These are phyloP conservation scores for Achatina immaculata DNA, from an alignment of 1,140 invertebrate genomes.

Conservation along the genomic window DNA sequence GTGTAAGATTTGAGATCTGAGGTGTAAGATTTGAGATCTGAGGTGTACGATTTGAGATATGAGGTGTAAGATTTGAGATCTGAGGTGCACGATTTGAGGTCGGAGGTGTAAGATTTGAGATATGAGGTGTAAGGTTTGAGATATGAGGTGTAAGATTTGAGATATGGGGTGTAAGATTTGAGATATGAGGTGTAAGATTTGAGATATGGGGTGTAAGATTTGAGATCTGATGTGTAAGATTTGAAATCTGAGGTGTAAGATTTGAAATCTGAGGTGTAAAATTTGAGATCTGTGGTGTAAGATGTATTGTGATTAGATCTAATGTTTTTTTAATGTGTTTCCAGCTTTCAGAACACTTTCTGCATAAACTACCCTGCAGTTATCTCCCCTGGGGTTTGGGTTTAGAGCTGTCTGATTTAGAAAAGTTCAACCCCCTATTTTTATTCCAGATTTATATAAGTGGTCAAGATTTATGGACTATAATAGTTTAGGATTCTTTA, in stretches of 20 bases:
- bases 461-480: too few relatives aligned
- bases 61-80: neutral
- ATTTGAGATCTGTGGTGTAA: neutral
- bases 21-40: neutral
- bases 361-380: too few relatives aligned
- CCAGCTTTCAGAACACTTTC: too few relatives aligned
- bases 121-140: neutral
- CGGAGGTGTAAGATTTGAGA: neutral
- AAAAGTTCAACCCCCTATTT: too few relatives aligned
- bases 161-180: neutral
- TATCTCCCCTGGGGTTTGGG: too few relatives aligned
- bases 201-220: neutral
- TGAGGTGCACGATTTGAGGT: neutral
- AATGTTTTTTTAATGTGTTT: too few relatives aligned
- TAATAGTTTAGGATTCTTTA: too few relatives aligned
- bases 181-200: neutral
- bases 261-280: neutral
- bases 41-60: neutral
- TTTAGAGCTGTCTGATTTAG: too few relatives aligned
- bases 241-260: neutral
- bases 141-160: neutral
- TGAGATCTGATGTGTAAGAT: neutral
- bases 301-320: neutral
- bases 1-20: neutral
- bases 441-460: too few relatives aligned